Percentiles rank a stretch among this genome's conserved stretches.
These are phyloP conservation scores for Sebastes dallii DNA, from an alignment of 2,797 vertebrate species.

Conservation along the genomic window DNA sequence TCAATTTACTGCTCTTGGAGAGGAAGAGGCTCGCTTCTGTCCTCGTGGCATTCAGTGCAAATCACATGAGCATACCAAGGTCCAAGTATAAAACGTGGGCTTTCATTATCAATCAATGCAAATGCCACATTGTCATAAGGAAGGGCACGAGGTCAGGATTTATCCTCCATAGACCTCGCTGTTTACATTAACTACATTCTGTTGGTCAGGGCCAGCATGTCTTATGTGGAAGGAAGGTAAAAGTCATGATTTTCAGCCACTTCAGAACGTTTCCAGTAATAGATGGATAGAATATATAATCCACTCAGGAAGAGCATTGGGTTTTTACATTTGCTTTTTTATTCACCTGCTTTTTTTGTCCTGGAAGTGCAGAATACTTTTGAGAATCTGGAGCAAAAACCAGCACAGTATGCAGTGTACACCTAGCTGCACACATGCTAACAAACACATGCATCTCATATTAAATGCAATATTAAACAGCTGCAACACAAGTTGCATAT, in stretches of 20 bases:
- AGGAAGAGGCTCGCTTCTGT: not conserved
- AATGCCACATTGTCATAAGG: not conserved
- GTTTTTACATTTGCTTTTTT: not conserved
- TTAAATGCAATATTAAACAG: slow-evolving; percentile 38
- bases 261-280: not conserved
- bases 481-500: slow-evolving; percentile 17
- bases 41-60: not conserved
- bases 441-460: not conserved
- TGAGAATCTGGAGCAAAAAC: not conserved
- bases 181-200: not conserved
- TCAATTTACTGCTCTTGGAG: not conserved
- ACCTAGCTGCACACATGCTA: not conserved
- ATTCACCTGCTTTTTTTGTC: not conserved
- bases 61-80: slow-evolving; percentile 3
- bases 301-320: not conserved
- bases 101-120: not conserved
- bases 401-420: not conserved
- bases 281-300: not conserved
- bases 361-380: not conserved
- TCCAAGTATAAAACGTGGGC: not conserved
- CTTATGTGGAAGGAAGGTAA: not conserved
- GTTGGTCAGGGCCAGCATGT: not conserved
- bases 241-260: not conserved
- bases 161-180: not conserved
- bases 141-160: not conserved